These are phyloP conservation scores for Diarsia brunnea DNA, from an alignment of 2,888 invertebrate species.

Conservation along the genomic window DNA sequence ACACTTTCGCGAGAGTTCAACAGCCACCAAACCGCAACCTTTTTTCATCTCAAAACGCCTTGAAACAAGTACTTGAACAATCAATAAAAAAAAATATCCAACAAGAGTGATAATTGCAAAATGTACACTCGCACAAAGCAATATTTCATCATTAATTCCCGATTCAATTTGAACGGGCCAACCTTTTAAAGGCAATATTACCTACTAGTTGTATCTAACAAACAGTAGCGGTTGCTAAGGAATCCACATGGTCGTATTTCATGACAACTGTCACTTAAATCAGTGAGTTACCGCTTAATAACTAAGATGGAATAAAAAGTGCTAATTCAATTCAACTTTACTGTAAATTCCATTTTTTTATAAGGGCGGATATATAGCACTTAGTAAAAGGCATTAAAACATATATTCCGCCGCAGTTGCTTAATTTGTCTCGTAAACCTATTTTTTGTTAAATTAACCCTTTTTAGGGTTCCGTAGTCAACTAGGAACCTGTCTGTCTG, in stretches of 20 bases:
- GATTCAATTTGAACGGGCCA: constrained; percentile 34
- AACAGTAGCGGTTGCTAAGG: not conserved
- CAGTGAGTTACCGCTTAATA: constrained; percentile 44
- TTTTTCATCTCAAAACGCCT: constrained; percentile 22
- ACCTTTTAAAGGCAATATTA: constrained; percentile 55
- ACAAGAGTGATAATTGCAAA: constrained; percentile 33
- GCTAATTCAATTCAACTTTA: not conserved
- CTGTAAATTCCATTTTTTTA: not conserved
- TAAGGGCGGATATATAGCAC: not conserved
- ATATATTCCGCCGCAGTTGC: not conserved
- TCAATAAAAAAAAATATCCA: constrained; percentile 7
- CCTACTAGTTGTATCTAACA: constrained; percentile 18
- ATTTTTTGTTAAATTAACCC: too few species aligned
- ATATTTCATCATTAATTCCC: constrained; percentile 52
- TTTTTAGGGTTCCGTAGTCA: too few species aligned
- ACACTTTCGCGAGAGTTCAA: constrained; percentile 8
- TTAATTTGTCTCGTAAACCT: not conserved
- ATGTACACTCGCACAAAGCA: constrained; percentile 8
- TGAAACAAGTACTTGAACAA: constrained; percentile 14
- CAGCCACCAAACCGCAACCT: constrained; percentile 3
- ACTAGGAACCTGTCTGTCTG: too few species aligned
- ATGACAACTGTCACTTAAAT: constrained; percentile 60
- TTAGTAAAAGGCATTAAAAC: not conserved
- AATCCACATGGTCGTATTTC: constrained; percentile 51
- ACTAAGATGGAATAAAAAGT: constrained; percentile 32